These are phyloP conservation scores for Chorisops tibialis DNA, from an alignment of 2,888 invertebrate genomes.

Conservation along the genomic window DNA sequence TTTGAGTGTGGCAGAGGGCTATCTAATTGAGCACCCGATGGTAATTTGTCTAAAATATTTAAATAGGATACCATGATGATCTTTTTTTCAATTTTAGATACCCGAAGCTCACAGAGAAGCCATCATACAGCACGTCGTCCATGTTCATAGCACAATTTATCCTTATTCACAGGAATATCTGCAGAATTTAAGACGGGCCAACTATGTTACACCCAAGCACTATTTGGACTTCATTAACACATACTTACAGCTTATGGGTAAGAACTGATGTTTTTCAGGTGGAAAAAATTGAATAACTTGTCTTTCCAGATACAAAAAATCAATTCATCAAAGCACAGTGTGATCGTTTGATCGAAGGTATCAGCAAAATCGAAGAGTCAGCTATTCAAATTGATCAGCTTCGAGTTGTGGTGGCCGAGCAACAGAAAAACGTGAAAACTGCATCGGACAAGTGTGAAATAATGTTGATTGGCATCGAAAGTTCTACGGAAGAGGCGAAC, in stretches of 20 bases:
- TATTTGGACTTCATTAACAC: conserved; percentile 83
- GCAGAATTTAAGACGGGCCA: conserved; percentile 70
- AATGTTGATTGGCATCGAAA: conserved; percentile 72
- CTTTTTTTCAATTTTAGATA: conserved; percentile 51
- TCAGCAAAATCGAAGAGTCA: conserved; percentile 73
- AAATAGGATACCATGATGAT: not conserved
- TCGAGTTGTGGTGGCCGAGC: conserved; percentile 75
- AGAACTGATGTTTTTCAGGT: conserved; percentile 12
- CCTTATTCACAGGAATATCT: conserved; percentile 70
- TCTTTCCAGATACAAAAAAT: conserved; percentile 45
- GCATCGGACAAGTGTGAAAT: conserved; percentile 79
- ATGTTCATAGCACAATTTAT: conserved; percentile 75
- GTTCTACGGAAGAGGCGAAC: conserved; percentile 67
- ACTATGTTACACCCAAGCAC: conserved; percentile 89
- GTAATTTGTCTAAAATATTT: conserved; percentile 41
- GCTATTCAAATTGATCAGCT: conserved; percentile 75
- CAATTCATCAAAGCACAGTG: conserved; percentile 45
- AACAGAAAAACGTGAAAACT: conserved; percentile 76
- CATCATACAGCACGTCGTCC: conserved; percentile 80
- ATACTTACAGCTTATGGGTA: conserved; percentile 71
- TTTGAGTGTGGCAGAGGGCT: conserved; percentile 80
- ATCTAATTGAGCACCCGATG: conserved; percentile 66
- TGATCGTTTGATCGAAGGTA: conserved; percentile 47
- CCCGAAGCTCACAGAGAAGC: conserved; percentile 64
- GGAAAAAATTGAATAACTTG: not conserved